Evolutionary conservation across 92 coral and sea anemone genomes (phyloP).

Genomic region (Parazoanthus atlanticus): DNA sequence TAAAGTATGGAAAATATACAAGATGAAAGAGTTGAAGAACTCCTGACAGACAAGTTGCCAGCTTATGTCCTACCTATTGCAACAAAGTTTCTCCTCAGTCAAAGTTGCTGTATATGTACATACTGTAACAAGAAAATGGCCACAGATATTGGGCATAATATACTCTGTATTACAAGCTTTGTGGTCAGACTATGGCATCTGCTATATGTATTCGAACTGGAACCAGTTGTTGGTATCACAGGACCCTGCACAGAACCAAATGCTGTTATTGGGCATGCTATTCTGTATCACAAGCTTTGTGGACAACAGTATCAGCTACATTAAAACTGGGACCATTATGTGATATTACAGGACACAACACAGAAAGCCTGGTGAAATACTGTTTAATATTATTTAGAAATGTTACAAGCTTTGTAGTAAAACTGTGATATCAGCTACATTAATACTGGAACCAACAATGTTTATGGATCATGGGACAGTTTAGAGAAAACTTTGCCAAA

Average conservation of each 20-base stretch:
- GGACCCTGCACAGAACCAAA: too few species aligned
- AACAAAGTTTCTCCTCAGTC: background rate
- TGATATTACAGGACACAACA: background rate
- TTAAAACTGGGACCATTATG: background rate
- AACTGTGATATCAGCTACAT: background rate
- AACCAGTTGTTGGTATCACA: background rate
- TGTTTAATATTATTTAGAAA: background rate
- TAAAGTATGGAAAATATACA: background rate
- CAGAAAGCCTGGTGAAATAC: background rate
- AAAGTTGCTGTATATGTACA: background rate
- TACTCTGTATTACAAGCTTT: too few species aligned
- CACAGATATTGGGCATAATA: background rate
- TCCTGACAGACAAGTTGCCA: background rate
- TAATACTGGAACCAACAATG: background rate
- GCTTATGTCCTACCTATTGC: background rate
- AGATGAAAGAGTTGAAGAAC: slow-evolving; percentile 1
- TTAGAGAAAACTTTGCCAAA: background rate
- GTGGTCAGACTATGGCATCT: too few species aligned
- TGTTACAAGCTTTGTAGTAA: background rate
- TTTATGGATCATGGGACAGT: background rate
- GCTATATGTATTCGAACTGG: background rate
- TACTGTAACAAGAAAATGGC: background rate
- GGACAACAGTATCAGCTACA: background rate
- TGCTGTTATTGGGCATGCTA: background rate
- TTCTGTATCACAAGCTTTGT: background rate